Base-by-base conservation (phyloP, 2,797 vertebrate species). In the Atherinosoma microstoma region DNA sequence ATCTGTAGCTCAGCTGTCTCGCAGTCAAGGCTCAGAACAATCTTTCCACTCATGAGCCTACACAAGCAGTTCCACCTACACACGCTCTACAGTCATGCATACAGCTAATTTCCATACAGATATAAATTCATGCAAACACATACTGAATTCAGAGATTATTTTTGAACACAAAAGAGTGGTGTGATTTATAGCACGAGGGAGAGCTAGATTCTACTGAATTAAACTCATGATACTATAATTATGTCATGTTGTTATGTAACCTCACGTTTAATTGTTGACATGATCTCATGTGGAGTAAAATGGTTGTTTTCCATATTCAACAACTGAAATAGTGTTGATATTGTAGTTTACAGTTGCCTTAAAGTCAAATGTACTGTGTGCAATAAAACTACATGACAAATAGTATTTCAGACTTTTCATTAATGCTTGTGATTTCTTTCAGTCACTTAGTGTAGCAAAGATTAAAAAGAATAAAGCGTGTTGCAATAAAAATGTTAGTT, bases 11-110 rank as follows among this genome's bases (percentile, higher is more conserved):
- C 9, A n/a, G 59, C 36, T 83, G 75, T 81, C 34, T 78, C 8
- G 1, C 72, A 60, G 66, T 75, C 67, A 58, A 35, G 67, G 58
- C 51, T 64, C 62, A 67, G 80, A 80, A 90, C 87, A 90, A 85
- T 87, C 56, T 73, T 58, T 81, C 73, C 49, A 73, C 79, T 89
- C 73, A 87, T 11, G 2, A 59, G 64, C 84, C 82, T 59, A 75
- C 85, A 84, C 73, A 67, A 73, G 81, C 61, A 70, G 42, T 35
- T 27, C 78, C 80, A 82, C 87, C 74, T 68, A 85, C 87, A 82
- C 70, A 59, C 62, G 24, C 16, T 47, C 42, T 59, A 54, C 61
- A 81, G 72, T 78, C 73, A 86, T 70, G 58, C 72, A 76, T 64
- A 53, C 63, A 72, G 58, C 51, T 56, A 29, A 51, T 74, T 73